phyloP scores from a whole-genome alignment of 2,113 vertebrate genomes.

The Psittacara wagleri region DNA sequence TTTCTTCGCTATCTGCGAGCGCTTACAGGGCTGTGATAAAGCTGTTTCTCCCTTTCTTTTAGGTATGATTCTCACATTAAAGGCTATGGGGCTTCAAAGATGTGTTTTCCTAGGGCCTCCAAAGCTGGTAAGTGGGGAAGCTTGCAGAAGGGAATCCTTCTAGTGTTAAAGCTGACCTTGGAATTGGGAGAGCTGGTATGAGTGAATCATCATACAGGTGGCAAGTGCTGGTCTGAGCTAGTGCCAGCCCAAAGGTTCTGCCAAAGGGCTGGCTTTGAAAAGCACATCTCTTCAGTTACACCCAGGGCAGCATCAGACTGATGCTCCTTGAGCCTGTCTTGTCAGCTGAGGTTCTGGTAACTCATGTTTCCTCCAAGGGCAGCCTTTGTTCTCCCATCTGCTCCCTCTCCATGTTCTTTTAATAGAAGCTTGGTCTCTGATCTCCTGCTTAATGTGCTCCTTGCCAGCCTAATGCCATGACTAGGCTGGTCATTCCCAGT shows the following conservation, averaged over 20 bases:
- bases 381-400: background rate
- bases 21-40: background rate
- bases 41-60: background rate
- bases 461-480: rapidly evolving
- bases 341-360: background rate
- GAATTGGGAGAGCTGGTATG: no score
- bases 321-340: background rate
- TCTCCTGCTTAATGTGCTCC: background rate
- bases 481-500: background rate
- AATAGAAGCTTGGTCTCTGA: background rate
- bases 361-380: background rate
- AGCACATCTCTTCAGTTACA: background rate
- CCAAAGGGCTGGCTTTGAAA: background rate
- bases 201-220: background rate
- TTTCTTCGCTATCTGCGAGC: background rate
- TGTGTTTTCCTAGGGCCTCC: slow-evolving; percentile 90
- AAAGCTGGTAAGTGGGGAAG: slow-evolving; percentile 84
- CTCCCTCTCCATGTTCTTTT: background rate
- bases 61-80: slow-evolving; percentile 93
- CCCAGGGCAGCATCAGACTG: background rate
- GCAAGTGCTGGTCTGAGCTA: background rate
- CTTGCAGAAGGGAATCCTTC: background rate
- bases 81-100: slow-evolving; percentile 85
- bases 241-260: background rate
- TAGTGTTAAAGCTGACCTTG: background rate